Evolutionary conservation across 2,888 invertebrate genomes (phyloP), one percentile per base, ranked within the genome.

Genomic region (Acrocera orbiculus): DNA sequence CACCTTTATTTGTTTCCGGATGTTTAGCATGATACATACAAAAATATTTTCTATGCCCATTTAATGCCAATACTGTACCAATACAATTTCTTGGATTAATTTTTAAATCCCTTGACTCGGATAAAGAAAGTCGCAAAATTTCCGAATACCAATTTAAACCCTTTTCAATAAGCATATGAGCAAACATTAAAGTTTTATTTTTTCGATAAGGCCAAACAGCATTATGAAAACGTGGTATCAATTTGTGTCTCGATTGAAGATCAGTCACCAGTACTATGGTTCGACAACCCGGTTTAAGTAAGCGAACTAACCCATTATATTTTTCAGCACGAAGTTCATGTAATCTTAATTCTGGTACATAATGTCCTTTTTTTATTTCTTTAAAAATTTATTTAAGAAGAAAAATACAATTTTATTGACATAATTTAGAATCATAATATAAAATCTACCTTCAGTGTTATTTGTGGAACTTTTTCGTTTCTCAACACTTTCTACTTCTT

Each of bases 11-110:
- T 38, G 70, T 67, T 62, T 87, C 89, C 2, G 85, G 83, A 61
- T 92, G 90, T 62, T 87, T 92, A 36, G 89, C 89, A 64, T 98
- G 96, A 64, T 93, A 98, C 68, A 98, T 92, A 59, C 92, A 95
- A 66, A 92, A 96, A 67, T 96, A 95, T 63, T 90, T 89, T 42
- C 95, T 70, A 63, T 90, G 87, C 16, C 96, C 95, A 63, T 96
- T 96, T 42, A 98, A 65, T 2, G 93, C 82, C 29, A 98, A 66
- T 38, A 98, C 95, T 4, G 92, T 92, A 34, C 96, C 96, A 27
- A 95, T 80, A 56, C 95, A 95, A 65, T 96, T 95, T 47, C 89
- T 73, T 15, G 90, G 86, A 66, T 95, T 96, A 39, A 98, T 92
- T 42, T 78, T 76, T 44, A 90, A 65, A 50, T 81, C 80, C 40